phyloP scores from a whole-genome alignment of 2,797 vertebrate species.

The Ptychobarbus kaznakovi region DNA sequence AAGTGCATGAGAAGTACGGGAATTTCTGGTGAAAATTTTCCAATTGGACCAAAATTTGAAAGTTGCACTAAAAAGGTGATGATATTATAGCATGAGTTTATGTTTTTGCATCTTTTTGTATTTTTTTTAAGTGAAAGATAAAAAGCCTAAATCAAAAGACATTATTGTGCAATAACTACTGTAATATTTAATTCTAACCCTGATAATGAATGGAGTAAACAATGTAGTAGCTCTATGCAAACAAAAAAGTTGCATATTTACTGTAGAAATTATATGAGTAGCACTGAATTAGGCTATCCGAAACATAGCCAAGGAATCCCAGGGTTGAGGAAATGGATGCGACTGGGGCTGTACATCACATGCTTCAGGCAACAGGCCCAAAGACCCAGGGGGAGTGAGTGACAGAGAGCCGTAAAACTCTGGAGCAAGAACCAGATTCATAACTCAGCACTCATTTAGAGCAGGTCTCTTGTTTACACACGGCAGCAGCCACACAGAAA shows the following conservation, averaged over 20 bases:
- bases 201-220: background rate
- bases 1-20: background rate
- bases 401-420: constrained; percentile 45
- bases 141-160: background rate
- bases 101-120: background rate
- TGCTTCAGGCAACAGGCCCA: constrained; percentile 46
- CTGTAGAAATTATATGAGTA: background rate
- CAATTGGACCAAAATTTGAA: background rate
- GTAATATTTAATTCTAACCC: background rate
- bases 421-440: constrained; percentile 40
- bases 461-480: constrained; percentile 27
- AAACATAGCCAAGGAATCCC: constrained; percentile 2
- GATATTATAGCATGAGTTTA: background rate
- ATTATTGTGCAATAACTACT: background rate
- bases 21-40: background rate
- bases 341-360: constrained; percentile 47
- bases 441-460: constrained; percentile 57
- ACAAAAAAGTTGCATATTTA: background rate
- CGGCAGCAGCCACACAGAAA: constrained; percentile 27
- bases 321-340: constrained; percentile 43
- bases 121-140: background rate
- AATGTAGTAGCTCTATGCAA: background rate
- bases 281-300: background rate
- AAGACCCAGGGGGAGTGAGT: constrained; percentile 31
- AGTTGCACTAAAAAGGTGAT: background rate